A percentile compares a stretch with the other conserved stretches of the same genome.
phyloP scores from a whole-genome alignment of 2,113 vertebrate species.

The Puffinus mauretanicus region DNA sequence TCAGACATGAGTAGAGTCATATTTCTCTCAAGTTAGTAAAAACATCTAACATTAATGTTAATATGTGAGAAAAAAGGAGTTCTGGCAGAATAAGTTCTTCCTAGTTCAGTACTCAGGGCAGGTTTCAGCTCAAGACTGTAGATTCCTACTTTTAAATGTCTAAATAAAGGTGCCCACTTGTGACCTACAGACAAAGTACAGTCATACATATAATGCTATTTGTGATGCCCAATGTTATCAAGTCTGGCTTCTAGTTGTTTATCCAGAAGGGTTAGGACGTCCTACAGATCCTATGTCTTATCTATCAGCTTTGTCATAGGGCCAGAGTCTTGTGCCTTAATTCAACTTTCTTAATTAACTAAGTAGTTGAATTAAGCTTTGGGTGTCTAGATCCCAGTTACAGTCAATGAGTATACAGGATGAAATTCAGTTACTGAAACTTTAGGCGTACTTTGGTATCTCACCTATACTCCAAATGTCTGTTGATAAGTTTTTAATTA shows the following conservation, averaged over 20 bases:
- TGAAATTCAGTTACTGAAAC: background rate
- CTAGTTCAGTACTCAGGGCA: background rate
- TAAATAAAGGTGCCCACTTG: background rate
- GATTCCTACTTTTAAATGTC: background rate
- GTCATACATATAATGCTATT: background rate
- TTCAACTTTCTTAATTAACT: background rate
- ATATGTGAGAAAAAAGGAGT: background rate
- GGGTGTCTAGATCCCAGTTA: background rate
- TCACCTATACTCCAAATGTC: background rate
- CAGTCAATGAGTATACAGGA: background rate
- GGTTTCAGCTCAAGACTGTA: background rate
- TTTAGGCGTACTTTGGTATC: background rate
- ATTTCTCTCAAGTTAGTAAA: background rate
- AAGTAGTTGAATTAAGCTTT: background rate
- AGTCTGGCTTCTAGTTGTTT: background rate
- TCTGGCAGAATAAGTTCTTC: background rate
- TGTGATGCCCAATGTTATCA: background rate
- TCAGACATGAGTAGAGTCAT: background rate
- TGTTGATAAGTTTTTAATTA: background rate
- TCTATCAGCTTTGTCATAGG: background rate
- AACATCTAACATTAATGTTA: background rate
- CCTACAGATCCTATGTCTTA: background rate
- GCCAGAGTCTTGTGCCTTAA: background rate
- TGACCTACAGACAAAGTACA: background rate
- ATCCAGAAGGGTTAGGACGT: background rate